These are phyloP conservation scores for Drosophila guanche DNA, from an alignment of 1,140 invertebrate species.

Conservation along the genomic window DNA sequence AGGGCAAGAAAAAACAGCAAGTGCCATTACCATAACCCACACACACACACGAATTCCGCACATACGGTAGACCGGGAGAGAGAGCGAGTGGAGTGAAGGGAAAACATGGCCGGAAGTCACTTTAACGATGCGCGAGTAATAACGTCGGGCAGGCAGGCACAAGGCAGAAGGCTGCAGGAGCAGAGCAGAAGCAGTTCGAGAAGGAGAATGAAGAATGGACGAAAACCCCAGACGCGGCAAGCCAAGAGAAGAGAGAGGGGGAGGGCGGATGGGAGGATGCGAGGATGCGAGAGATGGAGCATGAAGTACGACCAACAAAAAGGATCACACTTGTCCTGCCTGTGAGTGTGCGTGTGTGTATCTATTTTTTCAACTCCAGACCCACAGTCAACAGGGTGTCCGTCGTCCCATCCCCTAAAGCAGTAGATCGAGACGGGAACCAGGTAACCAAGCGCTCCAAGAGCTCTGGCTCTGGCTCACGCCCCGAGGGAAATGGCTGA, in stretches of 20 bases:
- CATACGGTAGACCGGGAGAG: conserved; percentile 5
- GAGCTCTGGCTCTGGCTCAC: background rate
- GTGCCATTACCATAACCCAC: conserved; percentile 66
- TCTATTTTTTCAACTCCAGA: conserved; percentile 45
- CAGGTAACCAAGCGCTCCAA: conserved; percentile 35
- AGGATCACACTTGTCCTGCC: conserved; percentile 64
- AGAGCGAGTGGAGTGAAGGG: conserved; percentile 23
- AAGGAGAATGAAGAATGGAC: conserved; percentile 13
- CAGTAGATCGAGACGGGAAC: background rate
- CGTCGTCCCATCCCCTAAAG: conserved; percentile 4
- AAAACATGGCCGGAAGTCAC: conserved; percentile 72
- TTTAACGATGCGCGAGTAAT: conserved; percentile 82
- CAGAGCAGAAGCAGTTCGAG: conserved; percentile 24
- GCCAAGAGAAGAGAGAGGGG: conserved; percentile 8
- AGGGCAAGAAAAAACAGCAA: conserved; percentile 30
- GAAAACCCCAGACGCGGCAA: conserved; percentile 34
- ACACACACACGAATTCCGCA: conserved; percentile 8
- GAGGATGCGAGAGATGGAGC: conserved; percentile 9
- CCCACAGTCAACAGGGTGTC: conserved; percentile 43
- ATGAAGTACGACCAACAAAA: conserved; percentile 61
- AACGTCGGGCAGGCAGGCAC: conserved; percentile 56
- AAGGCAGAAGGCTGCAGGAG: conserved; percentile 13
- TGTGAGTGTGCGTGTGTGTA: conserved; percentile 27
- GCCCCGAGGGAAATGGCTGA: conserved; percentile 41
- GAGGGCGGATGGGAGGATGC: background rate